Conservation (phyloP, 2,113 vertebrate species). For the Microcebus ravelobensis region DNA sequence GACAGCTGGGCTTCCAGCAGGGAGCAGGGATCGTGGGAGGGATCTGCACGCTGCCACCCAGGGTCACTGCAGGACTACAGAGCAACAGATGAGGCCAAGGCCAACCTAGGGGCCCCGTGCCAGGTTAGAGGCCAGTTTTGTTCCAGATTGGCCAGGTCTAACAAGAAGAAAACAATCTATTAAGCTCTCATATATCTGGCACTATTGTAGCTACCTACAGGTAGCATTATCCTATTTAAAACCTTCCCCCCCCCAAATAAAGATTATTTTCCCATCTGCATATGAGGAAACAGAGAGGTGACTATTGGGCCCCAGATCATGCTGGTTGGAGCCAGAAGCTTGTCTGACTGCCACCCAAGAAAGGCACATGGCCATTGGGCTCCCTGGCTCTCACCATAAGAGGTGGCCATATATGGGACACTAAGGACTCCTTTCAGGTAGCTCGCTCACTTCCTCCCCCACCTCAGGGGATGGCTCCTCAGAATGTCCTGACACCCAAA, state of each 20-base stretch:
- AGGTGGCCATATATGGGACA: not conserved
- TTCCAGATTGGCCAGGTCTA: not conserved
- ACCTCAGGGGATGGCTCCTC: not conserved
- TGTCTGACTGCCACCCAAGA: not conserved
- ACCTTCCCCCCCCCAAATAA: not conserved
- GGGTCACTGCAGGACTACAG: not conserved
- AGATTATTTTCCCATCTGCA: not conserved
- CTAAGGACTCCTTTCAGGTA: not conserved
- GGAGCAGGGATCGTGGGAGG: not conserved
- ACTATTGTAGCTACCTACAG: not conserved
- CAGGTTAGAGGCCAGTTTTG: not conserved
- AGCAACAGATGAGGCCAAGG: conserved; percentile 37
- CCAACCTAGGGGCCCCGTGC: not conserved
- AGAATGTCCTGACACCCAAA: not conserved
- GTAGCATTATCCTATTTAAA: not conserved
- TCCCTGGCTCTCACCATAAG: not conserved
- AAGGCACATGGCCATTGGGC: not conserved
- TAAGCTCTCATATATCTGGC: not conserved
- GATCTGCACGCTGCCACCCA: not conserved
- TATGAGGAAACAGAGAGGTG: not conserved
- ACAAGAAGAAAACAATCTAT: not conserved
- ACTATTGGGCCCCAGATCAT: not conserved
- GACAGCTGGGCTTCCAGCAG: conserved; percentile 8
- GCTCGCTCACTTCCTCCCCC: not conserved
- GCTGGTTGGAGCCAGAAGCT: not conserved